Percentiles rank a stretch among this genome's conserved stretches.
Evolutionary conservation across 2,113 vertebrate genomes (phyloP).

Genomic region (Percopsis transmontana): DNA sequence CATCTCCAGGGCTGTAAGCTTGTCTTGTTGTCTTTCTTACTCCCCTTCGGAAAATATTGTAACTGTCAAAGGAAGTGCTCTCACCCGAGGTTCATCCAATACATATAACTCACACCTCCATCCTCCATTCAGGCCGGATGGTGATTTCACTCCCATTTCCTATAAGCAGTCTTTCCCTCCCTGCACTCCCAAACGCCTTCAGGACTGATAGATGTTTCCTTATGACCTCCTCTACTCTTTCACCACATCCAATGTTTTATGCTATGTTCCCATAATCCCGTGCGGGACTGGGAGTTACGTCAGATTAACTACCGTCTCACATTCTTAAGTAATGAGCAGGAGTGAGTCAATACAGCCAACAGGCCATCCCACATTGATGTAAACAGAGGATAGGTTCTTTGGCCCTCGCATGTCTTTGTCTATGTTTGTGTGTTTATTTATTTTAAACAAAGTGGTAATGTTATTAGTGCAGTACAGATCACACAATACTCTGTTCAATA

Average conservation of each 20-base stretch:
- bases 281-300: conserved; percentile 4
- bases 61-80: conserved; percentile 28
- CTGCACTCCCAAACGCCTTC: not conserved
- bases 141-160: conserved; percentile 40
- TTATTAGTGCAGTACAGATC: conserved; percentile 55
- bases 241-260: not conserved
- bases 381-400: conserved; percentile 16
- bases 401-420: conserved; percentile 31
- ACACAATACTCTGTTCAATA: conserved; percentile 63
- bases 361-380: conserved; percentile 8
- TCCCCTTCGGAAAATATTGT: conserved; percentile 8
- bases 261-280: not conserved
- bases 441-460: conserved; percentile 57
- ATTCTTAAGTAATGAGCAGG: not conserved
- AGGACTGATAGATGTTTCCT: not conserved
- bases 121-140: not conserved
- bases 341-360: not conserved
- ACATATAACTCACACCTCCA: conserved; percentile 14
- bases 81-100: conserved; percentile 24
- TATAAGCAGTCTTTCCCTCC: conserved; percentile 38
- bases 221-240: conserved; percentile 13
- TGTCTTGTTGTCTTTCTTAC: conserved; percentile 28
- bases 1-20: conserved; percentile 15
- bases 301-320: conserved; percentile 18
- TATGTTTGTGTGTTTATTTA: conserved; percentile 71